A percentile compares a stretch with the other conserved stretches of the same genome.
Conservation (phyloP, 1,140 invertebrate species). For the Drosophila murphyi region DNA sequence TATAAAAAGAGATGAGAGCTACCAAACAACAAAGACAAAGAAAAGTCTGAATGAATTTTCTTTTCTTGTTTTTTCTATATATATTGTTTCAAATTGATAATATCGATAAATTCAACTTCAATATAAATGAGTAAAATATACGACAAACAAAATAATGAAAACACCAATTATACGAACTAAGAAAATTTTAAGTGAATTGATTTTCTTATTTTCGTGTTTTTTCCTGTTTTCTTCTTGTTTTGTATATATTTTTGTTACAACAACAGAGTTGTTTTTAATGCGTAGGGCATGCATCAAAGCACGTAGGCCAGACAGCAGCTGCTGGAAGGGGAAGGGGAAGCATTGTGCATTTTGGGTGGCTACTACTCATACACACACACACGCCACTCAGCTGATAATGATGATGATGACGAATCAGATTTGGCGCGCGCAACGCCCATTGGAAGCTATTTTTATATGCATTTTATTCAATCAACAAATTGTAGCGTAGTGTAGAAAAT, state of each 20-base stretch:
- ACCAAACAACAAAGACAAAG: no score
- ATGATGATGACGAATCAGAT: conserved; percentile 61
- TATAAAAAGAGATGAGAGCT: no score
- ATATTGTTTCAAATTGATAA: no score
- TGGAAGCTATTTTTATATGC: conserved; percentile 79
- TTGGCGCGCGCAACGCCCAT: conserved; percentile 34
- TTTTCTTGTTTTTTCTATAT: no score
- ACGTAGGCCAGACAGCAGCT: conserved; percentile 54
- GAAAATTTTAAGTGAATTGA: conserved; percentile 54
- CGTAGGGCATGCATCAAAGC: conserved; percentile 60
- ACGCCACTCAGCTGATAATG: conserved; percentile 69
- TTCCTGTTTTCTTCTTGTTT: conserved; percentile 2
- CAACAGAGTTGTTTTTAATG: conserved; percentile 22
- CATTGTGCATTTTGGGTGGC: conserved; percentile 32
- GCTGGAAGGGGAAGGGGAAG: neutral
- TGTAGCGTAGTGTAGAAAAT: conserved; percentile 54
- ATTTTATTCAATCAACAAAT: conserved; percentile 79
- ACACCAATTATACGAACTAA: neutral
- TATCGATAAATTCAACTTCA: no score
- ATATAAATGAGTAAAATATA: no score
- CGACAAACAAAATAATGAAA: no score
- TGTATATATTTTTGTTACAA: conserved; percentile 34
- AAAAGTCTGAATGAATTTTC: no score
- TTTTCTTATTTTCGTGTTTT: conserved; percentile 50
- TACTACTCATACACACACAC: conserved; percentile 31